These are phyloP conservation scores for Spinus olivaceus DNA, from an alignment of 2,797 vertebrate species.

Conservation along the genomic window DNA sequence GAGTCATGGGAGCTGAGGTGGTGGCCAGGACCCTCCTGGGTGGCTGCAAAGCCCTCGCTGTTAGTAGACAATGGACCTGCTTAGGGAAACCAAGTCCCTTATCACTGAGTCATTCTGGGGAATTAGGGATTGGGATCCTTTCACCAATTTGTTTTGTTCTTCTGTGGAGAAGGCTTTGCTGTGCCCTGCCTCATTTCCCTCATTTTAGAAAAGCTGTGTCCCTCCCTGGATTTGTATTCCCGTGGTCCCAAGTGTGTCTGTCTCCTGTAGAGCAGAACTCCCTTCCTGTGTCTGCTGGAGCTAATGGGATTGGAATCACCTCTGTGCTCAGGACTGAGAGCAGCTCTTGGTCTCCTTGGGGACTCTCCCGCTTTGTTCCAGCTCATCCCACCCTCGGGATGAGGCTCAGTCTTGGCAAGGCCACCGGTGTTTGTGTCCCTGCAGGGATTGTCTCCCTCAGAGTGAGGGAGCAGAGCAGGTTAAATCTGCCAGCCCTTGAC, in stretches of 20 bases:
- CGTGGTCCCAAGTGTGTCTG: accelerated
- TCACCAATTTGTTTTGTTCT: background rate
- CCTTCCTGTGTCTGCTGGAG: background rate
- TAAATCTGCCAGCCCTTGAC: background rate
- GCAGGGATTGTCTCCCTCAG: background rate
- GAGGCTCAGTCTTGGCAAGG: background rate
- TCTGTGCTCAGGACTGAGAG: background rate
- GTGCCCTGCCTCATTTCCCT: background rate
- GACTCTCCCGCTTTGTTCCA: background rate
- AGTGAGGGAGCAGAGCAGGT: background rate
- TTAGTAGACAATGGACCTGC: too few relatives aligned
- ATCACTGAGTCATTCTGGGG: background rate
- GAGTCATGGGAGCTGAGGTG: background rate
- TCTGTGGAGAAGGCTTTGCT: background rate
- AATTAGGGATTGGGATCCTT: background rate
- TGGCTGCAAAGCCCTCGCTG: too few relatives aligned
- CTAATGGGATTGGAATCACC: background rate
- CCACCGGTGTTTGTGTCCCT: background rate
- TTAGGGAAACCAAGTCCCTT: background rate
- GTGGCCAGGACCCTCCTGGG: background rate
- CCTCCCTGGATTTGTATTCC: background rate
- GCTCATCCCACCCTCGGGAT: background rate
- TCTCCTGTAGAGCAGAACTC: background rate
- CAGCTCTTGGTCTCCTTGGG: background rate
- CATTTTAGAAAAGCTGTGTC: too few relatives aligned